Evolutionary conservation across 2,113 vertebrate genomes (phyloP), one percentile per base, ranked within the genome.

Genomic region (Callipepla squamata): DNA sequence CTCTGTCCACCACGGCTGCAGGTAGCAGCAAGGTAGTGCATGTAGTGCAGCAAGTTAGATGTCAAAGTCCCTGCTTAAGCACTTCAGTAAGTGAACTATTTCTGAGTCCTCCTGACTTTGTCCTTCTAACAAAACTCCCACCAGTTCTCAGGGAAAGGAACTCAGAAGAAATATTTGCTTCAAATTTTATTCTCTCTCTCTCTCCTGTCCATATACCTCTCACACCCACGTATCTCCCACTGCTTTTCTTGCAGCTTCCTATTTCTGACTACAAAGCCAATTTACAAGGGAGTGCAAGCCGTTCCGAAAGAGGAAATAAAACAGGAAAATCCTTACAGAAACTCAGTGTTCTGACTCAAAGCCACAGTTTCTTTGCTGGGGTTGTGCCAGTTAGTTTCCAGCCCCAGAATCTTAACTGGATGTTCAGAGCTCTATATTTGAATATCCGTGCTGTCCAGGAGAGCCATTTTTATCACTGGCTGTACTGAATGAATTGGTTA

Each of bases 41-140:
- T 50, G 18, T 63, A 45, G 75, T 2, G 8, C 50, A 23, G 36
- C 1, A 32, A 48, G 47, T 1, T 12, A 3, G 8, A 21, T 78
- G 82, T 38, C 87, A 40, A 59, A 91, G 85, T 4, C 51, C 50
- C 61, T 48, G 1, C 44, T 83, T 2, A 61, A 90, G 73, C 76
- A 68, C 69, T 57, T 65, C 18, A 47, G 73, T 40, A 57, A 92
- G 65, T 34, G 85, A 93, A 44, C 47, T 53, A 80, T 79, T 76
- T 68, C 61, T 70, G 38, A 85, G 80, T 77, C 73, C 92, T 94
- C 76, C 77, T 77, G 82, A 91, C 65, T 94, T 91, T 72, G 85
- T 76, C 63, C 76, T 94, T 89, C 55, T 77, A 77, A 61, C 44
- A 76, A 83, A 85, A 91, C 77, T 88, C 66, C 85, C 61, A 91